phyloP scores from a whole-genome alignment of 2,888 invertebrate species.

The Macaria notata region DNA sequence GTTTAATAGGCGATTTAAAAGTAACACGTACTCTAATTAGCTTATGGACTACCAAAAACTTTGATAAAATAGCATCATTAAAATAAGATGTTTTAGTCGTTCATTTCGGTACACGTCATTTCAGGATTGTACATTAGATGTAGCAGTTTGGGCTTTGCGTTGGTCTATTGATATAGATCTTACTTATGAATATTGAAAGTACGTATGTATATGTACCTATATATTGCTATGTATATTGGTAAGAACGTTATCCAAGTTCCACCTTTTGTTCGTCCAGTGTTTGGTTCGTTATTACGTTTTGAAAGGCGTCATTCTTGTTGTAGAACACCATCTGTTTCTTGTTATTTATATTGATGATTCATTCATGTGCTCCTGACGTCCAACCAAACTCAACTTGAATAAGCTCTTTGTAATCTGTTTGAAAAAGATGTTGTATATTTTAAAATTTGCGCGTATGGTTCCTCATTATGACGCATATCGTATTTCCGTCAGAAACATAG shows the following conservation, averaged over 20 bases:
- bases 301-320: slow-evolving; percentile 23
- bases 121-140: no score
- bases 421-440: slow-evolving; percentile 1
- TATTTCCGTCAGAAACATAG: no score
- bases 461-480: no score
- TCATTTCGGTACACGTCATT: no score
- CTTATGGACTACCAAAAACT: no score
- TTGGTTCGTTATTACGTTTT: slow-evolving; percentile 20
- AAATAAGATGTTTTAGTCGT: no score
- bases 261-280: slow-evolving; percentile 14
- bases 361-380: slow-evolving; percentile 6
- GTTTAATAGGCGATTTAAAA: no score
- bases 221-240: no score
- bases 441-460: background rate
- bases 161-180: no score
- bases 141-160: no score
- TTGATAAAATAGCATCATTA: no score
- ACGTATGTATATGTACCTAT: background rate
- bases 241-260: slow-evolving; percentile 3
- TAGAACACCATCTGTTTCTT: slow-evolving; percentile 19
- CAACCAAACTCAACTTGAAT: slow-evolving; percentile 9
- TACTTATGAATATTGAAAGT: background rate
- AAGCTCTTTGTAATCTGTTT: slow-evolving; percentile 4
- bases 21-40: no score
- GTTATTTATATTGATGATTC: slow-evolving; percentile 24